Base-by-base conservation (phyloP, 1,140 invertebrate species). In the Lycorma delicatula region DNA sequence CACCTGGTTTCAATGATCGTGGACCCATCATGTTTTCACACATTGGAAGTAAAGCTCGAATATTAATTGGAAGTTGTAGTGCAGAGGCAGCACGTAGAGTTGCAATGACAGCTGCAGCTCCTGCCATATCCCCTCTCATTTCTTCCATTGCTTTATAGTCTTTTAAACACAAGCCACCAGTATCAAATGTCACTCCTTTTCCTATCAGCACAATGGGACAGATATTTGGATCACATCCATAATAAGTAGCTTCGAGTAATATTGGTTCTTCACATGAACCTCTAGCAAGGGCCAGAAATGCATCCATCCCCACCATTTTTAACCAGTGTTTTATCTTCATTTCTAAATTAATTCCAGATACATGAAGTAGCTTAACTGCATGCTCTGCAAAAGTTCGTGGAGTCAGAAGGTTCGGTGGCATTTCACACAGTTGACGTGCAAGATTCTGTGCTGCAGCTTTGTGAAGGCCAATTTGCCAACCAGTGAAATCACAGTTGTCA, bases 101-200 rank as follows among this genome's bases (percentile, higher is more conserved):
- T 2, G 75, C 78, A 11, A 78, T 70, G 18, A 81, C 75, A 66
- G 75, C 77, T 2, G 83, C 82, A n/a, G 81, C 82, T n/a, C 83
- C 83, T 25, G 79, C 81, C 81, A 85, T 83, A 65, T 85, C 83
- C 13, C 74, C 82, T 56, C 82, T 66, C 80, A 83, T 82, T 49
- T 73, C 69, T 58, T 79, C 75, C 77, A 84, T 84, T 34, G 76
- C 71, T 34, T 75, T 71, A 16, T 68, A 67, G 1, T 75, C 75
- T 65, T 84, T 85, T 6, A 85, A 58, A 46, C 79, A 81, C 22
- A 85, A 76, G 27, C 83, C 83, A 54, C 83, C 83, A 62, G 78
- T 80, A 65, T 85, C 82, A 72, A 83, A 84, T 3, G 81, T 83
- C 16, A 84, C 72, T 12, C 83, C 83, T 69, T 83, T 77, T 23